Base-by-base conservation (phyloP, 92 coral and sea anemone genomes). In the Parazoanthus atlanticus region DNA sequence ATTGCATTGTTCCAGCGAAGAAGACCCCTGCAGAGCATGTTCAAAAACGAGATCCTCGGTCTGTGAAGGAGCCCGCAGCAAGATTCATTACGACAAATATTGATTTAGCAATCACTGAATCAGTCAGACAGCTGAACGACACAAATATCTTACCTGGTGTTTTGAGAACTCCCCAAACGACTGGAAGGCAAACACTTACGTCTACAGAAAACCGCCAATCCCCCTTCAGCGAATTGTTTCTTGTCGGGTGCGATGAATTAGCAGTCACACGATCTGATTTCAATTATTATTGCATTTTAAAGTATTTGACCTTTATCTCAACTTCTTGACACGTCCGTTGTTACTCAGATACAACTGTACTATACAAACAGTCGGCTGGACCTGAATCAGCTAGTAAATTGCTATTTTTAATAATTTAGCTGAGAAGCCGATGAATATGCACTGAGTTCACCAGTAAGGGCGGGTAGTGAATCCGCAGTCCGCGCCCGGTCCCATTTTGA, bases 251-350 rank as follows among this genome's bases (percentile, higher is more conserved):
- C 67, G 21, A 49, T 13, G 74, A 61, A 81, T 81, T 10, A 6
- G 33, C 82, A 58, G 85, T 32, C 67, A 81, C 85, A 32, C 28
- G 43, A 56, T 65, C 73, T 81, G 72, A 31, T 30, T 73, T 65
- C 72, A 61, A 61, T 81, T 81, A 81, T 58, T 81, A 58, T 61
- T 33, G 73, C 85, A 61, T 81, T 81, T 58, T 81, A 81, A 76
- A 81, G 52, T 34, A 81, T 81, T 81, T 81, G 85, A 81, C 85
- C 85, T 81, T 81, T 61, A 81, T 32, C 38, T 32, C 54, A 61
- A 30, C 29, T 64, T 81, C 85, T 81, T 81, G 85, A 58, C 38
- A 32, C 72, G 19, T 81, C 43, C 28, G 23, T 81, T 30, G 72
- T 17, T 21, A 61, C 28, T 61, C 28, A 23, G 3, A 56, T 7